A percentile compares a stretch with the other conserved stretches of the same genome.
Conservation (phyloP, 2,113 vertebrate species). For the Malurus melanocephalus region DNA sequence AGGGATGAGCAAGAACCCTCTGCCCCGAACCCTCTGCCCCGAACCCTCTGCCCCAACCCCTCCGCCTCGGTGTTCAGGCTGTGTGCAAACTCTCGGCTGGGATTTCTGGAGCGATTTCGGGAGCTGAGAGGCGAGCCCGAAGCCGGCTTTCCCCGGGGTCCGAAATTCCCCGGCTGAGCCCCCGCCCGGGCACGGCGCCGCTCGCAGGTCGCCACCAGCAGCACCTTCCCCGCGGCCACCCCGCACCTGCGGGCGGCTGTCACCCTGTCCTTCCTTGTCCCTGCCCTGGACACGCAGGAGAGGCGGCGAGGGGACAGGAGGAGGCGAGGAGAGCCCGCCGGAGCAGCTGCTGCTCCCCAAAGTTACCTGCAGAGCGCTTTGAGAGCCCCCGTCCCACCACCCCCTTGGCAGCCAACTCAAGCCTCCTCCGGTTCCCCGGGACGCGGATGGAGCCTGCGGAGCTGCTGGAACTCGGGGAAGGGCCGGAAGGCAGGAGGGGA, state of each 20-base stretch:
- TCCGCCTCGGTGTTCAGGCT: accelerated
- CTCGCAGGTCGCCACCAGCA: neutral
- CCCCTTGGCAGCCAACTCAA: neutral
- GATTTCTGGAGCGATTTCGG: neutral
- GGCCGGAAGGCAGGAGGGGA: neutral
- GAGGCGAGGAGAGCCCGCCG: neutral
- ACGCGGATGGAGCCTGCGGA: neutral
- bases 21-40: too few species aligned
- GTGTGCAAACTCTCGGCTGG: neutral
- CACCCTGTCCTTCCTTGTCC: neutral
- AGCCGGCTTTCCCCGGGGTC: neutral
- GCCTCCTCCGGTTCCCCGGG: neutral
- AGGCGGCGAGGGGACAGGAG: accelerated
- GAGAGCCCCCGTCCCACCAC: accelerated
- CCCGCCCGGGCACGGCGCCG: too few species aligned
- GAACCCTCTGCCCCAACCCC: neutral
- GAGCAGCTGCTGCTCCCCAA: neutral
- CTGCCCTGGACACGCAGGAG: neutral
- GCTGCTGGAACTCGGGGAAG: neutral
- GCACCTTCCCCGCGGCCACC: neutral
- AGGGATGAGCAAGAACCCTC: accelerated
- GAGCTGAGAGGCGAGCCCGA: neutral
- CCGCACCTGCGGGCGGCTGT: neutral
- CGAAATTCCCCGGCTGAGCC: neutral
- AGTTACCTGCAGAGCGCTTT: neutral